Percentiles rank a stretch among this genome's conserved stretches.
phyloP scores from a whole-genome alignment of 2,113 vertebrate species.

The Chroicocephalus ridibundus region DNA sequence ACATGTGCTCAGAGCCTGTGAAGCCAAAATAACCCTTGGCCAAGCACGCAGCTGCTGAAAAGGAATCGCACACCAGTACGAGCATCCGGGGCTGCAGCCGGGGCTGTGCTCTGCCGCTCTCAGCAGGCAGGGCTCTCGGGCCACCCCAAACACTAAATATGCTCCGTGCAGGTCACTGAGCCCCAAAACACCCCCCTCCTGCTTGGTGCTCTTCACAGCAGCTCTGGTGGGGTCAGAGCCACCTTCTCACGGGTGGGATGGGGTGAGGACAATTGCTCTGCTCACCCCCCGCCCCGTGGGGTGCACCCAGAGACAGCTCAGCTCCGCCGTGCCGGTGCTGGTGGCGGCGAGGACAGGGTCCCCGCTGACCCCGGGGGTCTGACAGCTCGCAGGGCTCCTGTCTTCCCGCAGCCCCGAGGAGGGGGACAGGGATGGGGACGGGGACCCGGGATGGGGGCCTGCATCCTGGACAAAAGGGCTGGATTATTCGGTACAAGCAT shows the following conservation, averaged over 20 bases:
- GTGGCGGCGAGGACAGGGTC: too few species aligned
- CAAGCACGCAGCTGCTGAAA: not conserved
- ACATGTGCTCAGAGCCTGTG: not conserved
- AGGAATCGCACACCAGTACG: not conserved
- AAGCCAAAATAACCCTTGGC: not conserved
- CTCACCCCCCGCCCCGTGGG: not conserved
- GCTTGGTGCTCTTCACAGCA: not conserved
- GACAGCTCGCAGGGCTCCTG: not conserved
- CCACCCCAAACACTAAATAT: not conserved
- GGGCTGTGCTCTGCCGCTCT: not conserved
- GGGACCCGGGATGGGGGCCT: not conserved
- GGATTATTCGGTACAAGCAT: conserved; percentile 40
- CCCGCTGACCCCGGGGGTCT: not conserved
- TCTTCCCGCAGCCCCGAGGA: not conserved
- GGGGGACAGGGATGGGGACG: not conserved
- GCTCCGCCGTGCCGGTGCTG: not conserved
- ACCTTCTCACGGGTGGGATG: not conserved
- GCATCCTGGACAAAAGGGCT: not conserved
- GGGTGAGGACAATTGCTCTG: not conserved
- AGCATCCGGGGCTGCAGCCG: not conserved
- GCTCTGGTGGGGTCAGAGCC: not conserved
- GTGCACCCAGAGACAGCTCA: not conserved
- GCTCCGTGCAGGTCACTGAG: not conserved
- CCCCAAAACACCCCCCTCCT: not conserved
- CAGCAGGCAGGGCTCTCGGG: not conserved